Evolutionary conservation across 2,888 invertebrate genomes (phyloP).

Genomic region (Gerris lacustris): DNA sequence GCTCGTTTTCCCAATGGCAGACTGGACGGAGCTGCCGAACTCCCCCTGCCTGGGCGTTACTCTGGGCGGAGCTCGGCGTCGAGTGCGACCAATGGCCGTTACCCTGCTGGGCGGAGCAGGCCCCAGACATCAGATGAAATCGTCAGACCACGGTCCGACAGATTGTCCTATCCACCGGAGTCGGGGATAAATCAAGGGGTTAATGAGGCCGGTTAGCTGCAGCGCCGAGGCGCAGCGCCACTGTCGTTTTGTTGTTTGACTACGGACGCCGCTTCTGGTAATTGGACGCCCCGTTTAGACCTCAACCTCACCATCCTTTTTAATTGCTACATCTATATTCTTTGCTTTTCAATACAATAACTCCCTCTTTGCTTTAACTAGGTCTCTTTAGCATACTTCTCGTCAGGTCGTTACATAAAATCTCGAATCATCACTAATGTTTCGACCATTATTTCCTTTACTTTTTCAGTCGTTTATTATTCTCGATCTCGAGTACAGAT

Average conservation of each 20-base stretch:
- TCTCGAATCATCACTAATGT: too few species aligned
- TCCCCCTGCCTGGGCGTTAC: neutral
- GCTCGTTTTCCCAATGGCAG: neutral
- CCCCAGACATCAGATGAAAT: neutral
- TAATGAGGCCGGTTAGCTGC: neutral
- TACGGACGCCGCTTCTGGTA: neutral
- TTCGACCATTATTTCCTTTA: too few species aligned
- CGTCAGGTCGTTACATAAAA: too few species aligned
- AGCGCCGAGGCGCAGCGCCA: neutral
- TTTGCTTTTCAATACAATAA: neutral
- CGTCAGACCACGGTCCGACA: neutral
- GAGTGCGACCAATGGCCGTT: slow-evolving; percentile 2
- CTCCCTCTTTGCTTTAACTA: neutral
- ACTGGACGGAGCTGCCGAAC: neutral
- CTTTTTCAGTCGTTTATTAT: too few species aligned
- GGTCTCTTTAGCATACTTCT: neutral
- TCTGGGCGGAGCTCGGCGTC: neutral
- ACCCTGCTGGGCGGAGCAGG: neutral
- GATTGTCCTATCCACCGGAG: neutral
- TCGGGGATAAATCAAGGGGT: neutral
- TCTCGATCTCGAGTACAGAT: too few species aligned
- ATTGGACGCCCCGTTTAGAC: neutral
- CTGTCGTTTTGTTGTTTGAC: neutral
- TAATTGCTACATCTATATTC: slow-evolving; percentile 5
- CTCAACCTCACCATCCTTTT: neutral